Percentiles rank a stretch among this genome's conserved stretches.
These are phyloP conservation scores for Anastrepha ludens DNA, from an alignment of 1,140 invertebrate genomes.

Conservation along the genomic window DNA sequence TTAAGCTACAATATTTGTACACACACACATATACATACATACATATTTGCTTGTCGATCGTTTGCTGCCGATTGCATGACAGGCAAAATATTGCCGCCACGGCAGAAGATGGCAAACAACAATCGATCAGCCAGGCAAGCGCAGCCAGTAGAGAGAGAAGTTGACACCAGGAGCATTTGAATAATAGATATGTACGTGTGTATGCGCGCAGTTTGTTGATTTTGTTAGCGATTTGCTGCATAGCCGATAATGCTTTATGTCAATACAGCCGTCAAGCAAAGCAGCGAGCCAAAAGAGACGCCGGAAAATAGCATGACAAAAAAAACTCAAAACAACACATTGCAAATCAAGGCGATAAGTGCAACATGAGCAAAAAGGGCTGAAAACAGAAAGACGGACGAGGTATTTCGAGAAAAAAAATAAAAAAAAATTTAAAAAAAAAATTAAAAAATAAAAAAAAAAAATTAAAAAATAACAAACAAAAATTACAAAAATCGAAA, in stretches of 20 bases:
- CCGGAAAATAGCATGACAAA: not conserved
- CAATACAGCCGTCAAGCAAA: constrained; percentile 67
- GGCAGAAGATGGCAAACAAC: not conserved
- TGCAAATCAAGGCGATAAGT: no score
- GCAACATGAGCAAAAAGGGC: no score
- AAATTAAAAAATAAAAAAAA: no score
- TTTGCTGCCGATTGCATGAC: constrained; percentile 13
- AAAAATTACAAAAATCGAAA: no score
- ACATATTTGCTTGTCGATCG: not conserved
- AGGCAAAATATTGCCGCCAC: constrained; percentile 7
- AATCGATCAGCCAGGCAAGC: constrained; percentile 3
- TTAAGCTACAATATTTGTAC: not conserved
- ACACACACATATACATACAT: no score
- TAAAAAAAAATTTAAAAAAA: no score
- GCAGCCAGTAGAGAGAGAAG: not conserved
- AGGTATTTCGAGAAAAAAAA: no score
- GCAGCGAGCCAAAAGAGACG: constrained; percentile 47
- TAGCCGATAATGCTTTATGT: constrained; percentile 60
- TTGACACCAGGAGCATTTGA: not conserved
- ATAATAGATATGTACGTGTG: not conserved
- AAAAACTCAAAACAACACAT: not conserved
- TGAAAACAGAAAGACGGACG: no score
- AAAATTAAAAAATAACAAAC: no score
- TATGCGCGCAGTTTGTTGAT: not conserved
- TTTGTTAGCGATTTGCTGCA: constrained; percentile 56